Percentiles rank a stretch among this genome's conserved stretches.
Conservation (phyloP, 64 coral and sea anemone genomes). For the Dendronephthya gigantea region DNA sequence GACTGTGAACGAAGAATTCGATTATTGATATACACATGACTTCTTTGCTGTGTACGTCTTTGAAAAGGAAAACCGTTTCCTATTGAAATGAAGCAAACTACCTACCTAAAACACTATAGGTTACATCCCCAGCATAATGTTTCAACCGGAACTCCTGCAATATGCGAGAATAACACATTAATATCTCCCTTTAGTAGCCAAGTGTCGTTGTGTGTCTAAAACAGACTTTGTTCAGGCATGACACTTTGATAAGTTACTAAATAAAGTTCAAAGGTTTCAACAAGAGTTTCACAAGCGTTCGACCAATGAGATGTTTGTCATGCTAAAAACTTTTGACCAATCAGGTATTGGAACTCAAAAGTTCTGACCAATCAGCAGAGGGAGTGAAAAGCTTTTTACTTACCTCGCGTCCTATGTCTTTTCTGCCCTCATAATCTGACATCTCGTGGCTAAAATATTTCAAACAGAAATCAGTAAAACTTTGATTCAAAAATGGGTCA, state of each 20-base stretch:
- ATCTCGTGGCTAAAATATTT: conserved; percentile 86
- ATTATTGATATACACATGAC: no score
- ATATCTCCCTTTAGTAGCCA: neutral
- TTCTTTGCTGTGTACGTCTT: no score
- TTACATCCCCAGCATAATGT: conserved; percentile 93
- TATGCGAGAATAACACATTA: neutral
- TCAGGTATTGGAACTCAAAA: neutral
- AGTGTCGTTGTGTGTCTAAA: no score
- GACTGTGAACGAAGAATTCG: no score
- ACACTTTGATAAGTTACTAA: no score
- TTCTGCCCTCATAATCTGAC: conserved; percentile 75
- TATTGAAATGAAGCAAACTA: neutral
- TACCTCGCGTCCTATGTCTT: conserved; percentile 71
- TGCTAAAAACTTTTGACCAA: neutral
- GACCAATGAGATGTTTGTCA: no score
- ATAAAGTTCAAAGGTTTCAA: no score
- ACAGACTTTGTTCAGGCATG: no score
- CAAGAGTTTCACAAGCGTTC: no score
- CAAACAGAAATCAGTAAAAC: no score
- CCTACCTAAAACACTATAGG: conserved; percentile 73
- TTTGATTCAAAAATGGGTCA: no score
- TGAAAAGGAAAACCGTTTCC: no score
- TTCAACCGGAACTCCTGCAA: conserved; percentile 83
- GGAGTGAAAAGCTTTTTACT: neutral
- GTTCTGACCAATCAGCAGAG: neutral